phyloP scores from a whole-genome alignment of 2,797 vertebrate genomes.

The Huso huso region DNA sequence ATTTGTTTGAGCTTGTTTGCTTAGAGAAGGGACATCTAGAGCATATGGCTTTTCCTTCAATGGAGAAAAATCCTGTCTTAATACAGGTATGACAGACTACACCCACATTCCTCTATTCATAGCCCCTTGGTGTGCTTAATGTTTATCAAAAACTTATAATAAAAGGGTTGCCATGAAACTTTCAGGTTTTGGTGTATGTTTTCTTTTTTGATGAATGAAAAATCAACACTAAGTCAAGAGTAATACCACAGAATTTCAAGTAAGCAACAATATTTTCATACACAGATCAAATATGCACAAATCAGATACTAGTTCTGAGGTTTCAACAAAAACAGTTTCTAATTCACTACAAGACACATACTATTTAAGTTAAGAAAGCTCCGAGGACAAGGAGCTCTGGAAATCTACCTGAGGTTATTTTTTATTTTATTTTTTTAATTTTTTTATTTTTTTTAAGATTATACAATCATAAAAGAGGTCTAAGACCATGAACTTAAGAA shows the following conservation, averaged over 20 bases:
- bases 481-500: slow-evolving; percentile 66
- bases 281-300: slow-evolving; percentile 36
- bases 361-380: slow-evolving; percentile 71
- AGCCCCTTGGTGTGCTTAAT: neutral
- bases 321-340: slow-evolving; percentile 58
- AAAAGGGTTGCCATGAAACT: neutral
- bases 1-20: no score
- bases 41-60: neutral
- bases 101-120: neutral
- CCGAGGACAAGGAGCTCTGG: slow-evolving; percentile 50
- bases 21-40: neutral
- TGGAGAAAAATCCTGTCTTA: neutral
- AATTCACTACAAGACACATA: slow-evolving; percentile 56
- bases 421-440: slow-evolving; percentile 29
- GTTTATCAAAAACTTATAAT: neutral
- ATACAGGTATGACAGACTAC: slow-evolving; percentile 1
- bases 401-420: slow-evolving; percentile 74
- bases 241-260: slow-evolving; percentile 40
- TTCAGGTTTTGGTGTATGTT: neutral
- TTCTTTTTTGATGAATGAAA: slow-evolving; percentile 23
- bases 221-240: slow-evolving; percentile 30
- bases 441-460: slow-evolving; percentile 49
- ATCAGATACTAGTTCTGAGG: slow-evolving; percentile 54
- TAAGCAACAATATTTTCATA: slow-evolving; percentile 47
- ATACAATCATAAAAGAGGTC: slow-evolving; percentile 84